Evolutionary conservation across 2,888 invertebrate genomes (phyloP).

Genomic region (Lycaena phlaeas): DNA sequence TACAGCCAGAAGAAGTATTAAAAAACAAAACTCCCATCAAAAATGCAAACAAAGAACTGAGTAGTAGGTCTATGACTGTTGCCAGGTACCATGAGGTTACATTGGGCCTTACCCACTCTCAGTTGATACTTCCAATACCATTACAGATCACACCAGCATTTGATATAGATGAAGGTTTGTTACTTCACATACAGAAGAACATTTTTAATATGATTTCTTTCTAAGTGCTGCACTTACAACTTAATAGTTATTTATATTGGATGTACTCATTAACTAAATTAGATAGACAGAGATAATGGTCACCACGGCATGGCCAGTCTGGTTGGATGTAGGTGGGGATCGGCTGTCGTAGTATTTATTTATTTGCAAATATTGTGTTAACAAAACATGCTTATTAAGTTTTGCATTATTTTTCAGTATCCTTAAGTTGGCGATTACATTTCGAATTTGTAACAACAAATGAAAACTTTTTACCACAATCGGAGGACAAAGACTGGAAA

Average conservation of each 20-base stretch:
- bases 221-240: too few relatives aligned
- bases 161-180: constrained; percentile 84
- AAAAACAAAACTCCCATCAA: constrained; percentile 56
- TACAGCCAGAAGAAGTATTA: constrained; percentile 91
- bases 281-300: too few relatives aligned
- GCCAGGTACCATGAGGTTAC: constrained; percentile 95
- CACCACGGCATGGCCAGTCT: too few relatives aligned
- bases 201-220: too few relatives aligned
- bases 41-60: constrained; percentile 55
- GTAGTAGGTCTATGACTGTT: constrained; percentile 80
- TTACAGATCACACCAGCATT: constrained; percentile 97
- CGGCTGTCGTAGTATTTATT: too few relatives aligned
- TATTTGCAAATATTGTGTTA: too few relatives aligned
- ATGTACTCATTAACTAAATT: too few relatives aligned
- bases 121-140: constrained; percentile 94
- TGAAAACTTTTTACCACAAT: constrained; percentile 75
- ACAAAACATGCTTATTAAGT: too few relatives aligned
- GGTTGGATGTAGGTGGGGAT: too few relatives aligned
- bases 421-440: constrained; percentile 93
- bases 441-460: constrained; percentile 96
- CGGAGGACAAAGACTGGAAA: constrained; percentile 79
- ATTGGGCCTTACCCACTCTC: constrained; percentile 88
- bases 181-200: background rate
- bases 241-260: too few relatives aligned
- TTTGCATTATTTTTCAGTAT: constrained; percentile 76